Evolutionary conservation across 1,140 invertebrate species (phyloP), one percentile per base, ranked within the genome.

Genomic region (Drosophila pseudoobscura): DNA sequence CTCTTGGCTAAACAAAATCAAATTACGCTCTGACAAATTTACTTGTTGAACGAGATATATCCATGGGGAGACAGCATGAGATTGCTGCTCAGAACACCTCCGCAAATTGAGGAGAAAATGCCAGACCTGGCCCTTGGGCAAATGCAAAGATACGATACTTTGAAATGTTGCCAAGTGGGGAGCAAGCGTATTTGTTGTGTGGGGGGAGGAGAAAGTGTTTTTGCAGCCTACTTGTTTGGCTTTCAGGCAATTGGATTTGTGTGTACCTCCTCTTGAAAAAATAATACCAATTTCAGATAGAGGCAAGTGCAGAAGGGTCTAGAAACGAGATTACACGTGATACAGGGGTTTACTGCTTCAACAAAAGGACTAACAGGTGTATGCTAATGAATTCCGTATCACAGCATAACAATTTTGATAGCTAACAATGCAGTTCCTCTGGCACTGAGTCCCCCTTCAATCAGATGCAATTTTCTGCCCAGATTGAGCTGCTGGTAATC

Each of bases 11-110:
- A 75, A 54, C 45, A 47, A 75, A 75, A 75, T 68, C 50, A 43
- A 66, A 66, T 75, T 75, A 61, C 70, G 15, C 41, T 39, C 60
- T 75, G 71, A 75, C 70, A 75, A 75, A 75, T 75, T 64, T 74
- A 56, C 53, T 57, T 56, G 39, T 62, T 73, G 57, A 73, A 43
- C 55, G 58, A 58, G 13, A 62, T 55, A 51, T 35, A 17, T 5
- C 43, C 7, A 15, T 39, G 22, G 6, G 43, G 54, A 11, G 6
- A 4, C 31, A 9, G 8, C 31, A 35, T 11, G 31, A 9, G 31
- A 8, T 35, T 35, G 31, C 9, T 35, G 31, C 31, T 35, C 31
- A 11, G 11, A 22, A 54, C 39, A 29, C 35, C 52, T 54, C 13
- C 22, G 44, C 43, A 44, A 17, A 39, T 39, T 39, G 35, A 39